Evolutionary conservation across 2,888 invertebrate species (phyloP).

Genomic region (Gymnoscelis rufifasciata): DNA sequence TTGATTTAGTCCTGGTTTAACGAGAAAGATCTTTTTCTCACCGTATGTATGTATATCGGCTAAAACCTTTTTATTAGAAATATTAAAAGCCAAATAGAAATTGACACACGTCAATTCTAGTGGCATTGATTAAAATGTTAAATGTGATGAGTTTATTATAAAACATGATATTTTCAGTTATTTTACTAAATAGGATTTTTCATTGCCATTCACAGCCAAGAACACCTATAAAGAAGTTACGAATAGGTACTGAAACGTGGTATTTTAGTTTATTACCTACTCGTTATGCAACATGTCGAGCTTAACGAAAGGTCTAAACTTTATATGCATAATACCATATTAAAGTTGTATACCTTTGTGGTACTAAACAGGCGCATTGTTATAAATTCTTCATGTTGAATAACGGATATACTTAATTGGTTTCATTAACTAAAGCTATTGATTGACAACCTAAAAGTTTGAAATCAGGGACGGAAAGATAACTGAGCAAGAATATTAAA

Average conservation of each 20-base stretch:
- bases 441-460: constrained; percentile 28
- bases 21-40: no score
- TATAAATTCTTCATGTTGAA: background rate
- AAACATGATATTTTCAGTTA: constrained; percentile 15
- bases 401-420: background rate
- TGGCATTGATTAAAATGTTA: background rate
- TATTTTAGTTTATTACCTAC: background rate
- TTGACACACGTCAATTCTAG: background rate
- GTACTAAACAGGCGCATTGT: no score
- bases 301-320: no score
- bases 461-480: constrained; percentile 62
- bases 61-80: background rate
- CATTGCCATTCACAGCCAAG: constrained; percentile 29
- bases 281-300: background rate
- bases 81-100: background rate
- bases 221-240: constrained; percentile 22
- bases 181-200: constrained; percentile 15
- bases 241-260: constrained; percentile 22
- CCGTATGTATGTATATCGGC: no score
- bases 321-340: no score
- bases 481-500: constrained; percentile 59
- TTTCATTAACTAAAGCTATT: constrained; percentile 10
- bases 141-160: constrained; percentile 17
- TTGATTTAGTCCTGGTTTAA: background rate
- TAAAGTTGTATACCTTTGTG: no score